Evolutionary conservation across 2,888 invertebrate genomes (phyloP), one percentile per base, ranked within the genome.

Genomic region (Acronicta alni): DNA sequence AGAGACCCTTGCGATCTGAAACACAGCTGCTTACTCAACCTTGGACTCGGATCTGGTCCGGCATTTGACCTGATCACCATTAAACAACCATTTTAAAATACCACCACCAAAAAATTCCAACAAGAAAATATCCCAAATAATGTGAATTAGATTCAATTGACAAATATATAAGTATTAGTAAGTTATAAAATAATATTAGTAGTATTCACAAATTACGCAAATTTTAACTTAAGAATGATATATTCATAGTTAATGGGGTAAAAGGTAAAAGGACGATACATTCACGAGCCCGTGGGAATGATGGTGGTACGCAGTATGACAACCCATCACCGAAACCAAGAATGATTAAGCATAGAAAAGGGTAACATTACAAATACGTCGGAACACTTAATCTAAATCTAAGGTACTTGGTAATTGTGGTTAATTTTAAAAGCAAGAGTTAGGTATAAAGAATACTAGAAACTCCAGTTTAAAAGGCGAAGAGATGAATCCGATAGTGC

Each of bases 1-100:
- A 98, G 96, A 84, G 98, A 98, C 87, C 98, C 97, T 96, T 98
- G 98, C 72, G 97, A 97, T 95, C 98, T 97, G 90, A 96, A 95
- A 95, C 94, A 95, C 87, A 95, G 94, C 94, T 95, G 94, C 94
- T 94, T 95, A 94, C 94, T 95, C 94, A 95, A 90, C 92, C 94
- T 94, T 93, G 94, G 94, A 89, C 94, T 94, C 89, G 94, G 94
- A 75, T 95, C 94, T 72, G 94, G 91, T 79, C 94, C 94, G 63
- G 94, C 94, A 75, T 94, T 94, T 67, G 92, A 93, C 87, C 94
- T 93, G 78, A 79, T 82, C 73, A 80, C 82, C 83, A 80, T 80
- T 61, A 68, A 75, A 48, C 64, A 70, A 72, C 62, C 60, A 72
- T 67, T 74, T 61, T 56, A 67, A 67, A 77, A 64, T 67, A 81